These are phyloP conservation scores for Glaucidium brasilianum DNA, from an alignment of 2,113 vertebrate genomes.

Conservation along the genomic window DNA sequence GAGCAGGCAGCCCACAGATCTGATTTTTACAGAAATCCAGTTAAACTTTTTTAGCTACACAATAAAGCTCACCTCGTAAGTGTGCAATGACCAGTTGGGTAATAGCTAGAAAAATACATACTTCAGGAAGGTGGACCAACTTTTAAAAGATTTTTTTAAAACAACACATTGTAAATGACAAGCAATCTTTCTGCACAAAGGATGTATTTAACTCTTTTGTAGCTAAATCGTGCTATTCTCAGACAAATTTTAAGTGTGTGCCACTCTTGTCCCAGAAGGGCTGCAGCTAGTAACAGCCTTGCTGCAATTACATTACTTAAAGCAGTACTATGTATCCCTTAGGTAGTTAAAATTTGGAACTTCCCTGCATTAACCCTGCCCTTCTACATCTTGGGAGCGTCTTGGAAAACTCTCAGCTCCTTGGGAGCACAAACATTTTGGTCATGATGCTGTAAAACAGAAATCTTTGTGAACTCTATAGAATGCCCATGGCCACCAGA, in stretches of 20 bases:
- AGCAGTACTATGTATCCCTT: background rate
- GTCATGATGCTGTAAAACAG: background rate
- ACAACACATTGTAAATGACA: background rate
- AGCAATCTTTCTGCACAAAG: background rate
- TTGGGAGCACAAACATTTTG: background rate
- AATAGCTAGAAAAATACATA: background rate
- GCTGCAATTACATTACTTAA: background rate
- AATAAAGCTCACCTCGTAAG: background rate
- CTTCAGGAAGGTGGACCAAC: background rate
- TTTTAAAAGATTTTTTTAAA: background rate
- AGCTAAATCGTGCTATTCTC: background rate
- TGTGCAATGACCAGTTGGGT: background rate
- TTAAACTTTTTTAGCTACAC: background rate
- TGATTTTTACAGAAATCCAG: slow-evolving; percentile 12
- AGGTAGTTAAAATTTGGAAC: background rate
- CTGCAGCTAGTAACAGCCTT: background rate
- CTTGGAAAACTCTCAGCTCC: background rate
- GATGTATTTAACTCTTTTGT: background rate
- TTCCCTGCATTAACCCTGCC: background rate
- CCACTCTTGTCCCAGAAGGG: background rate
- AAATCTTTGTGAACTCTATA: background rate
- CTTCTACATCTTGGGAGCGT: background rate
- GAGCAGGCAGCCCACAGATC: background rate
- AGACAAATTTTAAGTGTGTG: background rate
- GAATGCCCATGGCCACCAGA: fast-evolving